These are phyloP conservation scores for Nannoperca obscura DNA, from an alignment of 2,797 vertebrate species.

Conservation along the genomic window DNA sequence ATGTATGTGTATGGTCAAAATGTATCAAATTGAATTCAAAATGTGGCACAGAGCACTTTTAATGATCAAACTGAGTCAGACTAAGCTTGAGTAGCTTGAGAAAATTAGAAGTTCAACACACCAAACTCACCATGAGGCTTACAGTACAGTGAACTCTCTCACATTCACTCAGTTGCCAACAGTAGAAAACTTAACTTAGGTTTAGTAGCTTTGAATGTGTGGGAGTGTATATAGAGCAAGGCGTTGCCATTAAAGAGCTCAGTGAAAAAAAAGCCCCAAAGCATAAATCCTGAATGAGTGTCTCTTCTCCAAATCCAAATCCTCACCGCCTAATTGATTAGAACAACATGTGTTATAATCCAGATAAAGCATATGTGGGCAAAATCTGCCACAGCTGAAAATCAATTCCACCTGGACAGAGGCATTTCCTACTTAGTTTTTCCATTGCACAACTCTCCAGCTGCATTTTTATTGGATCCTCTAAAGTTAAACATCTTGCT, in stretches of 20 bases:
- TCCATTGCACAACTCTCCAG: constrained; percentile 70
- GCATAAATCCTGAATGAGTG: constrained; percentile 14
- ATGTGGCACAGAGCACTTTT: neutral
- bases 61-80: neutral
- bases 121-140: neutral
- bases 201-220: neutral
- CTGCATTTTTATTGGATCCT: constrained; percentile 64
- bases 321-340: constrained; percentile 24
- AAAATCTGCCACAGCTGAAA: constrained; percentile 52
- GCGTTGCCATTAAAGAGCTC: neutral
- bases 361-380: constrained; percentile 42
- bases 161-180: neutral
- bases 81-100: neutral
- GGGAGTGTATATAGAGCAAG: neutral
- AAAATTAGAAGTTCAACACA: neutral
- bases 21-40: neutral
- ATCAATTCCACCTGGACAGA: constrained; percentile 73
- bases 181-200: neutral
- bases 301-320: constrained; percentile 27
- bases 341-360: constrained; percentile 42
- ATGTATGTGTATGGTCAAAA: neutral
- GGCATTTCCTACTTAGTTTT: constrained; percentile 53
- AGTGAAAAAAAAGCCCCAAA: constrained; percentile 11
- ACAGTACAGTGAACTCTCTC: neutral
- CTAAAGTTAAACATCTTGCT: constrained; percentile 1